Base-by-base conservation (phyloP, 2,888 invertebrate species). In the Lottia scabra region DNA sequence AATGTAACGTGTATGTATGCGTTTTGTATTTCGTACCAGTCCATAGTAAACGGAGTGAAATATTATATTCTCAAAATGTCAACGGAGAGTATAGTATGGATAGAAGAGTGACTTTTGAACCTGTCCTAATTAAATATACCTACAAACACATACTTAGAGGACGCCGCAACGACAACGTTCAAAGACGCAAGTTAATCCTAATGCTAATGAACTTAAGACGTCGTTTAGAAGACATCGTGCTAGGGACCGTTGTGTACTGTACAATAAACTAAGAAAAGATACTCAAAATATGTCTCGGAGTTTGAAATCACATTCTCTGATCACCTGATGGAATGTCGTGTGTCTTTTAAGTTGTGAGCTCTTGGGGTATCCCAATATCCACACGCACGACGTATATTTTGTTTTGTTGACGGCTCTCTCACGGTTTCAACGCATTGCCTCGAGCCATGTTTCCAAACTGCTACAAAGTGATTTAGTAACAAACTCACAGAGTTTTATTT, bases 111-210 rank as follows among this genome's bases (percentile, higher is more conserved):
- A 38, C 38, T 38, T 38, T 38, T 38, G 38, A 38, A 38, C 38
- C 38, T 38, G 38, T 38, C 10, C 38, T 38, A 38, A 38, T 38
- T 38, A 38, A 4, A 38, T 5, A 38, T 38, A 38, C 38, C 10
- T 38, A 38, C 38, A 38, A 38, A 38, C 38, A 38, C 5, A 38
- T 38, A 38, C 38, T 38, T 38, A 38, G 23, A 12, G 56, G 56
- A n/a, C 56, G 56, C 56, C 56, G 56, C 56, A 56, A 23, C 56
- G 19, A 56, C 56, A 56, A 56, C 56, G 56, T 56, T 56, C 19
- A 56, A 56, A 56, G 56, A 23, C 56, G 56, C 56, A 56, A 56
- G 56, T 56, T 56, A 56, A 56, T 56, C 56, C 56, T 56, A 19
- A 4, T 56, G 56, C 56, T 56, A 56, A 56, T 56, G 56, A 56